phyloP scores from a whole-genome alignment of 2,888 invertebrate species.

The Xylota sylvarum region DNA sequence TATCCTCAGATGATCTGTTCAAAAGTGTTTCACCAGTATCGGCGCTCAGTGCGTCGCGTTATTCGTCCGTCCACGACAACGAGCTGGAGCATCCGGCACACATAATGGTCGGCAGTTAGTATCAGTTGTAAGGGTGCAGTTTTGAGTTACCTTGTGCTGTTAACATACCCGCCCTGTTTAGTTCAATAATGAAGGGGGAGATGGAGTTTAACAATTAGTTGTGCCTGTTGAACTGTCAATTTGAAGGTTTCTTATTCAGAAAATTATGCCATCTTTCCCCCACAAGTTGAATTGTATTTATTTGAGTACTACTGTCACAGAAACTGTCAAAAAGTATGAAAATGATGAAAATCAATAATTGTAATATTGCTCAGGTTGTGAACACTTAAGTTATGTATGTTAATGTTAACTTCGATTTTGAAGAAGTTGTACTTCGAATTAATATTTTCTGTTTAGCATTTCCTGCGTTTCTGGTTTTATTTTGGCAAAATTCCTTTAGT shows the following conservation, averaged over 20 bases:
- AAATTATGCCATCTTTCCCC: background rate
- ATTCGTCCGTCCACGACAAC: slow-evolving; percentile 83
- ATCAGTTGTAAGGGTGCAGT: slow-evolving; percentile 82
- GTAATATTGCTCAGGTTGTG: slow-evolving; percentile 84
- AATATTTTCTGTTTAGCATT: slow-evolving; percentile 72
- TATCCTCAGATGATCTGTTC: slow-evolving; percentile 86
- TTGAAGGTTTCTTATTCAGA: slow-evolving; percentile 49
- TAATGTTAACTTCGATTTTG: slow-evolving; percentile 73
- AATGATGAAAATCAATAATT: slow-evolving; percentile 68
- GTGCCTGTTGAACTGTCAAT: slow-evolving; percentile 32
- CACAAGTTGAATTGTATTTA: slow-evolving; percentile 18
- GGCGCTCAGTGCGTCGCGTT: slow-evolving; percentile 81
- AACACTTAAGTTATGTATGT: slow-evolving; percentile 78
- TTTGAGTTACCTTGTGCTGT: slow-evolving; percentile 65
- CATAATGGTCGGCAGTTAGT: slow-evolving; percentile 86
- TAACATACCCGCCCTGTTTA: slow-evolving; percentile 68
- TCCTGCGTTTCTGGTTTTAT: slow-evolving; percentile 29
- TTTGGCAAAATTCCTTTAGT: background rate
- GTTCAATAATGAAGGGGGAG: slow-evolving; percentile 36
- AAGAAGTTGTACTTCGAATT: slow-evolving; percentile 71
- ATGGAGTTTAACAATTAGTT: slow-evolving; percentile 29
- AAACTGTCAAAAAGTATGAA: slow-evolving; percentile 45
- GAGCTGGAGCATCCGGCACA: slow-evolving; percentile 87
- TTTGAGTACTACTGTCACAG: slow-evolving; percentile 28
- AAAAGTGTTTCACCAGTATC: slow-evolving; percentile 84